Evolutionary conservation across 2,113 vertebrate species (phyloP).

Genomic region (Aegotheles bennettii): DNA sequence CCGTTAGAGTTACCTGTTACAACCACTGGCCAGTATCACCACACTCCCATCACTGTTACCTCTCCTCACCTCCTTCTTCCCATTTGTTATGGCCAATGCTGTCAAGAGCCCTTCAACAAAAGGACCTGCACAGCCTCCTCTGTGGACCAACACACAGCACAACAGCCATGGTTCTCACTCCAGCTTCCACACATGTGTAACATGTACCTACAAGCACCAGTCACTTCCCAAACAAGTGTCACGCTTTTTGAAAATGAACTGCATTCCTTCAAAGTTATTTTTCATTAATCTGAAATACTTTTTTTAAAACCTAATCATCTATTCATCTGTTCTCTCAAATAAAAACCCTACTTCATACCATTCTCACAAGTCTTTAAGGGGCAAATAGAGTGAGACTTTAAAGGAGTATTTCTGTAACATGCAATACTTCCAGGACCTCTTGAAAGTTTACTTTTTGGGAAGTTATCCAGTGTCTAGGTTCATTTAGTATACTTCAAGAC

Average conservation of each 20-base stretch:
- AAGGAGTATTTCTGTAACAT: not conserved
- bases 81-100: not conserved
- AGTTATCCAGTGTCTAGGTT: not conserved
- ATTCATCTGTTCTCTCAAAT: not conserved
- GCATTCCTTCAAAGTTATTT: not conserved
- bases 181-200: not conserved
- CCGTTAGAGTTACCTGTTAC: not conserved
- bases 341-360: not conserved
- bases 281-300: not conserved
- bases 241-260: not conserved
- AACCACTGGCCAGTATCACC: not conserved
- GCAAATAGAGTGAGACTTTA: not conserved
- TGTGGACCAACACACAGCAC: accelerated
- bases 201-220: accelerated
- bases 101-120: not conserved
- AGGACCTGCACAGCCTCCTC: not conserved
- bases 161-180: accelerated
- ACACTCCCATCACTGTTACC: accelerated
- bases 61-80: not conserved
- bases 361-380: not conserved
- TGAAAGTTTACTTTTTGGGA: not conserved
- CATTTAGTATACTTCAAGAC: not conserved
- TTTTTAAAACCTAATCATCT: not conserved
- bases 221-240: accelerated
- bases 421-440: not conserved